Conservation (phyloP, 1,140 invertebrate species). For the Acromyrmex heyeri region DNA sequence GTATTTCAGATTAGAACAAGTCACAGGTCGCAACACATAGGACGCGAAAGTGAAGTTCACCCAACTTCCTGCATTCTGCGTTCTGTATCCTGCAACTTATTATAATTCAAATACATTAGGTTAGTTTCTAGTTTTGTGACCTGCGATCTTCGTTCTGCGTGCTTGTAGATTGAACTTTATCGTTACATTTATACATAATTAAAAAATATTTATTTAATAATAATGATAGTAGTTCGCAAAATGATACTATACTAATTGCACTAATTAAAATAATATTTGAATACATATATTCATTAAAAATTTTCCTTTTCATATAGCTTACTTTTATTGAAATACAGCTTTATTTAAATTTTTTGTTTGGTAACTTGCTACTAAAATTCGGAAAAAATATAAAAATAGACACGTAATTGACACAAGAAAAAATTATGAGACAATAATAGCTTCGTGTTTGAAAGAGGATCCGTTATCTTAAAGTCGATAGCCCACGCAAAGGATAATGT, state of each 20-base stretch:
- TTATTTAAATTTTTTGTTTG: not conserved
- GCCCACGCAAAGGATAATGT: slow-evolving; percentile 22
- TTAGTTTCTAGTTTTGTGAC: too few species aligned
- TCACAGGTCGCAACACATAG: too few species aligned
- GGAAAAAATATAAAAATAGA: not conserved
- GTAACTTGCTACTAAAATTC: not conserved
- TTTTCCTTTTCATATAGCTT: not conserved
- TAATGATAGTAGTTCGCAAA: not conserved
- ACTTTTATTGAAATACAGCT: not conserved
- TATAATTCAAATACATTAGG: too few species aligned
- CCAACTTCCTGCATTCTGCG: too few species aligned
- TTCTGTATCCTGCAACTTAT: too few species aligned
- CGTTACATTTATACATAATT: not conserved
- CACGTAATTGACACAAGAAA: not conserved
- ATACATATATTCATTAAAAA: not conserved
- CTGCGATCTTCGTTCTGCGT: too few species aligned
- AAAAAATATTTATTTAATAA: not conserved
- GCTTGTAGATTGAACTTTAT: too few species aligned
- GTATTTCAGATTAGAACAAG: too few species aligned
- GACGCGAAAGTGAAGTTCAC: too few species aligned
- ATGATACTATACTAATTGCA: not conserved
- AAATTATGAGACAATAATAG: slow-evolving; percentile 13
- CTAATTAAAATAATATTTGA: not conserved
- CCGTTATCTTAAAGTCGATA: slow-evolving; percentile 38
- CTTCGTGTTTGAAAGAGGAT: not conserved